Evolutionary conservation across 1,140 invertebrate genomes (phyloP), one percentile per base, ranked within the genome.

Genomic region (Calosoma granatense): DNA sequence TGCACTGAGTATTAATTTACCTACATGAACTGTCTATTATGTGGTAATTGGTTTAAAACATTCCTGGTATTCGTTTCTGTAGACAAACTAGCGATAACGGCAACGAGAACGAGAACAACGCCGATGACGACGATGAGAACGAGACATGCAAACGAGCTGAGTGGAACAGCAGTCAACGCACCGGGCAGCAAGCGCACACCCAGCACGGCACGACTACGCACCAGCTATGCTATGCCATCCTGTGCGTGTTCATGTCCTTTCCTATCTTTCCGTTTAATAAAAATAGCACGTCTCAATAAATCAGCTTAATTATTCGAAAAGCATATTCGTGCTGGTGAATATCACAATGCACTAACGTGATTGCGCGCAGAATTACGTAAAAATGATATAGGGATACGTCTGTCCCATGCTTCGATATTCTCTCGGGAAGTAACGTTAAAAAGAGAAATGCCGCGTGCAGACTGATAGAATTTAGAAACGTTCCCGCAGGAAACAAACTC

Each of bases 381-480:
- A 47, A 47, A 47, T 47, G 41, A 47, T 12, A 47, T 47, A 47
- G 41, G 41, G 41, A 47, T 47, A 47, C 9, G 41, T 47, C 41
- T 47, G 9, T 17, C 17, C 15, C 41, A 17, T 47, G 41, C 41
- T 17, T 11, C 3, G 9, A 47, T 12, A 17, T 47, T 17, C 41
- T 17, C 41, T 17, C 3, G 41, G 41, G 41, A 47, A 17, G 9
- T 4, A 47, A 47, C 41, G 41, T 47, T 47, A 47, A 12, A 47
- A 47, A 47, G 41, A 47, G 41, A 47, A 47, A 47, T 17, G 41
- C 41, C 17, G 41, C 15, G 9, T 17, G 41, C 41, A 47, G 41
- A 47, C 41, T 47, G 41, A 47, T 47, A 47, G 41, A 47, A 47
- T 47, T 47, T 47, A 47, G 41, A 47, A 47, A 47, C 17, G 15